Evolutionary conservation across 1,140 invertebrate genomes (phyloP), one percentile per base, ranked within the genome.

Genomic region (Colletes latitarsis): DNA sequence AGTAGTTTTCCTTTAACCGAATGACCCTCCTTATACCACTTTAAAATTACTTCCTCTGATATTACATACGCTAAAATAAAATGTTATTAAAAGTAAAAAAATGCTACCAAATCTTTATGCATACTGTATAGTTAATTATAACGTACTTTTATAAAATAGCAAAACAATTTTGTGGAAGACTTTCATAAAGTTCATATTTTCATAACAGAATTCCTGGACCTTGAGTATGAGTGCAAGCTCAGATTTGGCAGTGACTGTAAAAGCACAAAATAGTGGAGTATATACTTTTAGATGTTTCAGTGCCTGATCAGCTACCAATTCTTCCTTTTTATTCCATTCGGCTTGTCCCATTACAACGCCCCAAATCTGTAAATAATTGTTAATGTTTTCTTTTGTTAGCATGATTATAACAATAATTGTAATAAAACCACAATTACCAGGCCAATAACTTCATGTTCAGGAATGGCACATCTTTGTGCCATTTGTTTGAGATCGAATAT

Each of bases 121-220:
- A 21, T 58, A 10, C 55, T 60, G 30, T 68, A 43, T 49, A 46
- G 15, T 62, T 9, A n/a, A 12, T 39, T 52, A 91, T 94, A 94
- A 92, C 94, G 94, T 94, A 96, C 96, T 97, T 95, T 98, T 98
- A 94, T 99, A 99, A 94, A 99, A 96, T 87, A 99, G 96, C 92
- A 99, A 95, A 89, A 99, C 96, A 89, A 99, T 98, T 94, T 99
- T 99, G 90, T 98, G 98, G 95, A 99, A 99, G 92, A 98, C 97
- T 93, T 98, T 98, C 97, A 99, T 98, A 93, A 99, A 99, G 93
- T 97, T 98, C 98, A 99, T 99, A 94, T 99, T 99, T 90, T 98
- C 98, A 93, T 99, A 99, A 94, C 98, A 99, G 94, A 97, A 99
- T 91, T 99, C 98, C 93, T 99, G 98, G 86, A 99, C 96, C 92